Evolutionary conservation across 2,888 invertebrate species (phyloP), one percentile per base, ranked within the genome.

Genomic region (Monopis laevigella): DNA sequence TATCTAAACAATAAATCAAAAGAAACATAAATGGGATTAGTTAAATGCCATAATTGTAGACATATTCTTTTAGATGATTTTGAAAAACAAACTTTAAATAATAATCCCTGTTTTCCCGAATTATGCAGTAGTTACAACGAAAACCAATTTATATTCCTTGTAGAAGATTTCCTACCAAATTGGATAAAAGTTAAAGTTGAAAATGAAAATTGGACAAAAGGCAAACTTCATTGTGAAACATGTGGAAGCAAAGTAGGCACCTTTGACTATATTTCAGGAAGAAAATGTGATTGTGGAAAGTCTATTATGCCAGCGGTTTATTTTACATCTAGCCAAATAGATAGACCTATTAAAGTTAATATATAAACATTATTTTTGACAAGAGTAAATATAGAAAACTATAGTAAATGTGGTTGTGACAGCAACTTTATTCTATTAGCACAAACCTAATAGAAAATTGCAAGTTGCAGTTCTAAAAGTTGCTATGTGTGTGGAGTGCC

Each of bases 211-310:
- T 88, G 88, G 88, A 83, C 83, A 1, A 87, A 84, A 59, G 88
- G 88, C n/a, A 86, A 86, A 66, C 56, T 88, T 19, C 75, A 82
- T 45, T 89, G 89, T 62, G 77, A 69, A 43, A 68, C 81, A 45
- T 89, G 89, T 62, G 68, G 81, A 30, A 72, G 73, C 26, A 78
- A 85, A 64, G 70, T 88, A 19, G 89, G 88, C 6, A 83, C 84
- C 3, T 88, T 88, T 59, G 86, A 88, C 63, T 88, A 85, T 64
- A 65, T 87, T 17, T 82, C 85, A 2, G 86, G 87, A 17, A 66
- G 75, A 51, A 86, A 86, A 62, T 88, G 88, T 62, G 62, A 66
- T n/a, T 88, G 88, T 63, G 65, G 70, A 17, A 54, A 64, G 28
- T 62, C 69, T 43, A 62, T 84, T 43, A 56, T 86, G 48, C 87